A percentile compares a stretch with the other conserved stretches of the same genome.
Evolutionary conservation across 2,888 invertebrate species (phyloP).

Genomic region (Bedellia somnulentella): DNA sequence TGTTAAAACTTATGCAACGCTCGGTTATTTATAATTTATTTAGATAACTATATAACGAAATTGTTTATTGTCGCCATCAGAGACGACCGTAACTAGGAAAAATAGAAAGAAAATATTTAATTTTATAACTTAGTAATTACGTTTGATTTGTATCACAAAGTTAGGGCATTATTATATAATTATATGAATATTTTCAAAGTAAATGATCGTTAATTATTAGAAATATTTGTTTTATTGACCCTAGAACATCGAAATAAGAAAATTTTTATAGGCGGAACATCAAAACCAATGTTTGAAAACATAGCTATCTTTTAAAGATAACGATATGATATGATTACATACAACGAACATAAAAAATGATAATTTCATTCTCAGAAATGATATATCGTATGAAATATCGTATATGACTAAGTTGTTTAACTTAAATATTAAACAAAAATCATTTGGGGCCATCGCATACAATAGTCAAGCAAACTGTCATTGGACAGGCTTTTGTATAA

Average conservation of each 20-base stretch:
- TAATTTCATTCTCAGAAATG: too few species aligned
- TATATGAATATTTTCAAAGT: constrained; percentile 57
- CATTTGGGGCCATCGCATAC: too few species aligned
- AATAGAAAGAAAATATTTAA: constrained; percentile 26
- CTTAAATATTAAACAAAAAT: too few species aligned
- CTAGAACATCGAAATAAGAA: not conserved
- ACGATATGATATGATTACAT: not conserved
- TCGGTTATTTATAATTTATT: constrained; percentile 84
- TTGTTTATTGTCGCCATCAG: constrained; percentile 40
- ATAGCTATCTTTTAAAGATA: not conserved
- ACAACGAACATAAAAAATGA: not conserved
- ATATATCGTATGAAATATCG: too few species aligned
- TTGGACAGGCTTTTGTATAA: too few species aligned
- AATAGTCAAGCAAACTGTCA: too few species aligned
- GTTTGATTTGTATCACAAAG: constrained; percentile 38
- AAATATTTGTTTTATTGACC: constrained; percentile 33
- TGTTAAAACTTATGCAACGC: constrained; percentile 91
- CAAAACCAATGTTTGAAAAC: not conserved
- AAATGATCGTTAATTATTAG: constrained; percentile 61
- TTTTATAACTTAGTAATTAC: constrained; percentile 48
- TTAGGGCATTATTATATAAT: constrained; percentile 42
- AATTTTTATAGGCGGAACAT: not conserved
- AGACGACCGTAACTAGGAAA: constrained; percentile 42
- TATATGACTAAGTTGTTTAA: too few species aligned
- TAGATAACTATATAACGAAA: constrained; percentile 47